Percentiles rank a stretch among this genome's conserved stretches.
Conservation (phyloP, 2,797 vertebrate genomes). For the Crenuchus spilurus region DNA sequence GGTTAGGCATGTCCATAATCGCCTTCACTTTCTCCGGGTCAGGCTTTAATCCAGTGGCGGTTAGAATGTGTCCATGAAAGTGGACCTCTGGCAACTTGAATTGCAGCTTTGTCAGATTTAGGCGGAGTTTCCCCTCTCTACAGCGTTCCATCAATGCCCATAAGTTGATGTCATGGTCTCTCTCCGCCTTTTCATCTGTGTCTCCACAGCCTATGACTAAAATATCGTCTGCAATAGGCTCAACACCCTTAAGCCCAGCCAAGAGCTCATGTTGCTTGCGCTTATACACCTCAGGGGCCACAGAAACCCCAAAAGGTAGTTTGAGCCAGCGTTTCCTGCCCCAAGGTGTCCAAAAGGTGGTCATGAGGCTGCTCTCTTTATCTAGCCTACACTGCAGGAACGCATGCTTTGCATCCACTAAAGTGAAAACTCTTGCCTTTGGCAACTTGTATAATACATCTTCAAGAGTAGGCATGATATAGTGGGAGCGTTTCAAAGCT, state of each 20-base stretch:
- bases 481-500: slow-evolving; percentile 38
- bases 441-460: slow-evolving; percentile 43
- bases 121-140: slow-evolving; percentile 23
- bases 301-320: slow-evolving; percentile 38
- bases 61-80: slow-evolving; percentile 40
- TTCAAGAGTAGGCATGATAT: slow-evolving; percentile 43
- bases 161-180: slow-evolving; percentile 11
- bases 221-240: slow-evolving; percentile 43
- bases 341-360: slow-evolving; percentile 43
- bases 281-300: slow-evolving; percentile 40
- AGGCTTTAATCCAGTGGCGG: slow-evolving; percentile 18
- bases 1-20: slow-evolving; percentile 27
- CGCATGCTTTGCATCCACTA: slow-evolving; percentile 31
- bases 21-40: slow-evolving; percentile 43
- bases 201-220: slow-evolving; percentile 35
- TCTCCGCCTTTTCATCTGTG: neutral
- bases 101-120: slow-evolving; percentile 41
- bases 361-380: slow-evolving; percentile 30
- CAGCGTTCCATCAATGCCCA: slow-evolving; percentile 23
- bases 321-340: slow-evolving; percentile 44
- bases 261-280: slow-evolving; percentile 33
- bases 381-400: slow-evolving; percentile 44
- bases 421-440: slow-evolving; percentile 24
- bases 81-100: slow-evolving; percentile 40
- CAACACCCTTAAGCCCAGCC: slow-evolving; percentile 12